These are phyloP conservation scores for Scaptomyza graminum DNA, from an alignment of 1,140 invertebrate species.

Conservation along the genomic window DNA sequence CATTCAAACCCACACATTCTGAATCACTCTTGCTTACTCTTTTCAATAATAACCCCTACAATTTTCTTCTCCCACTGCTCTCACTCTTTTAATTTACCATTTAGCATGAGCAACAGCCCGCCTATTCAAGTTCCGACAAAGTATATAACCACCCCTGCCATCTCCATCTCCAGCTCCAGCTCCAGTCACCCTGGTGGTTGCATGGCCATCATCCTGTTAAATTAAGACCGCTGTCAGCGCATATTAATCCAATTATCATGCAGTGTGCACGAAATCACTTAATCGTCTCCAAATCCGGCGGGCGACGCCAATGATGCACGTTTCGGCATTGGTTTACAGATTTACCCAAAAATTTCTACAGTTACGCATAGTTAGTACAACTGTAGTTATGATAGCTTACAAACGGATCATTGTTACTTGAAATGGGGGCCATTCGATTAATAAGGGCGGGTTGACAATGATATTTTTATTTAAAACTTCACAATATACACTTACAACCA, in stretches of 20 bases:
- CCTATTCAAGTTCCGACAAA: conserved; percentile 25
- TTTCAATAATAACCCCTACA: conserved; percentile 46
- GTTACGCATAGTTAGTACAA: conserved; percentile 34
- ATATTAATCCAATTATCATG: conserved; percentile 83
- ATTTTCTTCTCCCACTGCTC: conserved; percentile 5
- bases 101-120: conserved; percentile 16
- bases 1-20: conserved; percentile 55
- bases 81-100: conserved; percentile 37
- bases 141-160: background rate
- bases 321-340: conserved; percentile 26
- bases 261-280: conserved; percentile 78
- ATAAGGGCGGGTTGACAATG: conserved; percentile 13
- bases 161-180: background rate
- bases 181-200: conserved; percentile 41
- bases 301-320: conserved; percentile 35
- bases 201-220: conserved; percentile 44
- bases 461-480: too few species aligned
- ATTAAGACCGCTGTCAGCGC: conserved; percentile 69
- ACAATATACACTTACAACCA: too few species aligned
- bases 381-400: conserved; percentile 33
- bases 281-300: conserved; percentile 68
- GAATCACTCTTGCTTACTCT: background rate
- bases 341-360: conserved; percentile 19
- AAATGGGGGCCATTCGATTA: conserved; percentile 19
- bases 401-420: conserved; percentile 1